Evolutionary conservation across 2,888 invertebrate genomes (phyloP).

Genomic region (Ophioninae sp.): DNA sequence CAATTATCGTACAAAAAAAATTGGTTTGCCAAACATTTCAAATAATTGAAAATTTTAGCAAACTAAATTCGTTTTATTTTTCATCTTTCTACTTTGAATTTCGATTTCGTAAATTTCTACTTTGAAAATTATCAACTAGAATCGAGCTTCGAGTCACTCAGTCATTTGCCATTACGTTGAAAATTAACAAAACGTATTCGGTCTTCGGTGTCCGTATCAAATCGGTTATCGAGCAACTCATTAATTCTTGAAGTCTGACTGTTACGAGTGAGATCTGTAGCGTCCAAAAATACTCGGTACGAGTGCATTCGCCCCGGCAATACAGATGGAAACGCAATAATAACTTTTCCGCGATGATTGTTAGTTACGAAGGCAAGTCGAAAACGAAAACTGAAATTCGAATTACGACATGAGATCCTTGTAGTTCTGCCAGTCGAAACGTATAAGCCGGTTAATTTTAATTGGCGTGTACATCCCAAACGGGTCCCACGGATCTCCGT

Average conservation of each 20-base stretch:
- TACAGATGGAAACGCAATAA: background rate
- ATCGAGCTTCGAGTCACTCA: too few relatives aligned
- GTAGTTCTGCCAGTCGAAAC: conserved; percentile 13
- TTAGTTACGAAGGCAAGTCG: background rate
- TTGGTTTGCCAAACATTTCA: too few relatives aligned
- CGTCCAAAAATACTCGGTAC: conserved; percentile 5
- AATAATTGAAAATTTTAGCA: too few relatives aligned
- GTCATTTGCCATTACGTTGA: too few relatives aligned
- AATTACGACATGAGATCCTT: conserved; percentile 15
- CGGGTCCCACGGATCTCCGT: background rate
- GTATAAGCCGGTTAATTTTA: conserved; percentile 14
- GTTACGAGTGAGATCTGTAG: background rate
- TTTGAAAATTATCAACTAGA: too few relatives aligned
- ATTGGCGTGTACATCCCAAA: background rate
- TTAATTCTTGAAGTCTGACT: background rate
- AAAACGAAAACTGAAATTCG: conserved; percentile 12
- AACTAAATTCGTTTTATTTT: too few relatives aligned
- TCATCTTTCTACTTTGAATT: too few relatives aligned
- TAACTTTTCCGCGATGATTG: conserved; percentile 11
- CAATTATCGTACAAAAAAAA: too few relatives aligned
- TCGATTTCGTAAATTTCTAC: too few relatives aligned
- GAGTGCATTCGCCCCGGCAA: conserved; percentile 22
- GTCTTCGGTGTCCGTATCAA: background rate
- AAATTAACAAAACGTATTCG: background rate
- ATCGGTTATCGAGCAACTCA: background rate